phyloP scores from a whole-genome alignment of 92 coral and sea anemone genomes.

The Parazoanthus atlanticus region DNA sequence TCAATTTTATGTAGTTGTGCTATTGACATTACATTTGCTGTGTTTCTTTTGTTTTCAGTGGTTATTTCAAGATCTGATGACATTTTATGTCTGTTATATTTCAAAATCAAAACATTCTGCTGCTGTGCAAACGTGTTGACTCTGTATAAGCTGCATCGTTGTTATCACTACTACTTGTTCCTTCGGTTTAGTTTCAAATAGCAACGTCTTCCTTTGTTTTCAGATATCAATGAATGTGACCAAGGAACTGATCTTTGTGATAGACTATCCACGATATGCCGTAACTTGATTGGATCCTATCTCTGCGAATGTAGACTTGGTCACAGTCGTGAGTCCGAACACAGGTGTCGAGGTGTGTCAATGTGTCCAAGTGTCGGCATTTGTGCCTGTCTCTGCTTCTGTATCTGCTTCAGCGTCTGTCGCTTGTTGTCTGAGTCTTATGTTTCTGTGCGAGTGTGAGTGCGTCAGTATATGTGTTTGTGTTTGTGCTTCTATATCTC shows the following conservation, averaged over 20 bases:
- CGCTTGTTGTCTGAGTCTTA: too few species aligned
- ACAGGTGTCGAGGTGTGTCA: slow-evolving; percentile 16
- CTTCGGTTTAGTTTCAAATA: background rate
- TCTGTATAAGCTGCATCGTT: background rate
- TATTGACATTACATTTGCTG: too few species aligned
- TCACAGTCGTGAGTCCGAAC: background rate
- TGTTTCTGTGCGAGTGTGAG: too few species aligned
- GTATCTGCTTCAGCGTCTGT: background rate
- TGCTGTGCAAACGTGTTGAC: background rate
- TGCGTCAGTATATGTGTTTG: too few species aligned
- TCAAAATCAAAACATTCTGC: too few species aligned
- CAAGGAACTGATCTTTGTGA: slow-evolving; percentile 18
- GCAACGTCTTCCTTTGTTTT: background rate
- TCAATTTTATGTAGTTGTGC: background rate
- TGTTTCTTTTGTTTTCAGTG: too few species aligned
- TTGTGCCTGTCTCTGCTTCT: background rate
- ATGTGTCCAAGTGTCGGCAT: background rate
- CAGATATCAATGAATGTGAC: slow-evolving; percentile 25
- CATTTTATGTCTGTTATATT: too few species aligned
- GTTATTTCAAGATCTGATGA: background rate
- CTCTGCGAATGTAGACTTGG: slow-evolving; percentile 3
- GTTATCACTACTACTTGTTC: background rate
- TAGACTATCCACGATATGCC: background rate
- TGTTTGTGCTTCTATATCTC: too few species aligned
- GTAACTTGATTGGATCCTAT: background rate